phyloP scores from a whole-genome alignment of 37 sponge, comb jelly and placozoan species.

The Cladorhizidae sp. region DNA sequence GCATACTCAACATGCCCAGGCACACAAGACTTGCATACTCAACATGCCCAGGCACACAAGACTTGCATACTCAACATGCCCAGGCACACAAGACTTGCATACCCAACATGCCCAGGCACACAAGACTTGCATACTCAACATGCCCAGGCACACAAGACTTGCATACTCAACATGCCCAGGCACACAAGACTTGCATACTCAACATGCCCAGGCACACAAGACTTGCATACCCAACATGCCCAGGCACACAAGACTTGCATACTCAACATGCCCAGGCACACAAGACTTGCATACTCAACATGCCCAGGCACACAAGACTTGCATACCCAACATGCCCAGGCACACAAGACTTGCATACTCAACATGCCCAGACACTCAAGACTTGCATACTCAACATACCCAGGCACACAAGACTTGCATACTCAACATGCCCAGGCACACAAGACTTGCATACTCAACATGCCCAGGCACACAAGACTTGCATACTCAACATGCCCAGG shows the following conservation, averaged over 20 bases:
- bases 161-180: too few relatives aligned
- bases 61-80: not conserved
- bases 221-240: too few relatives aligned
- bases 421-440: too few relatives aligned
- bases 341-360: too few relatives aligned
- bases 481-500: too few relatives aligned
- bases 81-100: not conserved
- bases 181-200: not conserved
- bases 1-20: not conserved
- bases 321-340: not conserved
- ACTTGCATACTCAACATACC: not conserved
- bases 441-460: not conserved
- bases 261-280: not conserved
- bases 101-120: too few relatives aligned
- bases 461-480: not conserved
- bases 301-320: too few relatives aligned
- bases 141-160: not conserved
- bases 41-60: too few relatives aligned
- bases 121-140: not conserved
- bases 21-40: too few relatives aligned
- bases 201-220: not conserved
- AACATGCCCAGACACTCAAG: too few relatives aligned
- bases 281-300: too few relatives aligned
- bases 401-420: not conserved
- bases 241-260: too few relatives aligned